Percentiles rank a stretch among this genome's conserved stretches.
Conservation (phyloP, 2,797 vertebrate species). For the Gymnothorax javanicus region DNA sequence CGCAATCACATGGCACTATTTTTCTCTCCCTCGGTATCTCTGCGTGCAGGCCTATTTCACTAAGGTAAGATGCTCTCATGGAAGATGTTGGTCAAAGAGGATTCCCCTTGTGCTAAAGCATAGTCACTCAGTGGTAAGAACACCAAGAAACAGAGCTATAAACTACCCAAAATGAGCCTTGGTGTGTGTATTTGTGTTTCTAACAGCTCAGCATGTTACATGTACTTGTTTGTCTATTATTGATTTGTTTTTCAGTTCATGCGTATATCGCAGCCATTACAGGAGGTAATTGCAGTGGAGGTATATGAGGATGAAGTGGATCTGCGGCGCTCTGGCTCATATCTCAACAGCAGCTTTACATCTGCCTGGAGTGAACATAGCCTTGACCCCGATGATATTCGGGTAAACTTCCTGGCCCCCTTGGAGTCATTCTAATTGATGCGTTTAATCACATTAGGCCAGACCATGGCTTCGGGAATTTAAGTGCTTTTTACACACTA, state of each 20-base stretch:
- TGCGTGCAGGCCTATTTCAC: too few relatives aligned
- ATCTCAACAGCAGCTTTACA: slow-evolving; percentile 87
- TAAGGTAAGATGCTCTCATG: too few relatives aligned
- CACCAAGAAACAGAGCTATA: neutral
- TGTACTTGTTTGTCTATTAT: neutral
- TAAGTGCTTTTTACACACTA: neutral
- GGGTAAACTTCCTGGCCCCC: slow-evolving; percentile 74
- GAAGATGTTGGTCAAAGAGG: too few relatives aligned
- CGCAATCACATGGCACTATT: too few relatives aligned
- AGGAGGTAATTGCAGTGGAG: slow-evolving; percentile 90
- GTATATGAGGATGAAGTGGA: slow-evolving; percentile 94
- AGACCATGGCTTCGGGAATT: neutral
- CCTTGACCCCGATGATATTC: slow-evolving; percentile 92
- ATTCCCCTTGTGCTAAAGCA: too few relatives aligned
- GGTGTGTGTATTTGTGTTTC: neutral
- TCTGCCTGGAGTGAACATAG: slow-evolving; percentile 91
- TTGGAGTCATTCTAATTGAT: slow-evolving; percentile 14
- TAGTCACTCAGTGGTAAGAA: neutral
- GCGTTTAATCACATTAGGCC: neutral
- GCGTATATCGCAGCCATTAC: slow-evolving; percentile 71
- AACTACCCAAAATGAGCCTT: neutral
- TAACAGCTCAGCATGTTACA: neutral
- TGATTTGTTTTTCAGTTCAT: slow-evolving; percentile 74
- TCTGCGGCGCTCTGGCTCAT: slow-evolving; percentile 79
- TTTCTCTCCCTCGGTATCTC: too few relatives aligned